Evolutionary conservation across 1,140 invertebrate genomes (phyloP), one percentile per base, ranked within the genome.

Genomic region (Lepeophtheirus salmonis): DNA sequence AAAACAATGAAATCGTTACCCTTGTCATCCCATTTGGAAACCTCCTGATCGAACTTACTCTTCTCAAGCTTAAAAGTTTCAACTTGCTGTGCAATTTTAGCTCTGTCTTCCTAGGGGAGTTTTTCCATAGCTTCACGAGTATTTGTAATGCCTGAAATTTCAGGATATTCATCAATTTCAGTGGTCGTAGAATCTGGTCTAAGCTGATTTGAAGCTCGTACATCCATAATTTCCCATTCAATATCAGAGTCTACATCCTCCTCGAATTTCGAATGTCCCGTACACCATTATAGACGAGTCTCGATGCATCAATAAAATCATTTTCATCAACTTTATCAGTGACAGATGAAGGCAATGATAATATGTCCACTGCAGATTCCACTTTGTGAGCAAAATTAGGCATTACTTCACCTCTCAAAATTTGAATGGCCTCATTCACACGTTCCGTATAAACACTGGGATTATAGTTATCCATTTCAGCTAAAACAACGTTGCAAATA

Each of bases 1-100:
- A 99, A 75, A 50, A 97, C 90, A 71, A 99, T 97, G 62, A 99
- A 96, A 70, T 98, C 95, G 70, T 99, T 99, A 61, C 94, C 94
- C 54, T 89, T 90, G 70, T 97, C 94, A 70, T 98, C 95, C 96
- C 95, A 99, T 73, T 97, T 97, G 24, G 89, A 90, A 6, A 98
- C 92, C 75, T 99, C 95, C 52, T 83, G 79, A 74, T 98, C 94
- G 70, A 99, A 92, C 64, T 92, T 95, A 63, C 87, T 78, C 73
- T 97, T 97, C 71, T 97, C 90, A 61, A 82, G 82, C 14, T 86
- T 79, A 78, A 95, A 95, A 66, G 81, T 79, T 69, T 89, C 88
- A 3, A 94, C 88, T 73, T 98, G 90, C 69, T 92, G 85, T 14
- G 94, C 80, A 71, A 99, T 99, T 73, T 96, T 92, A 67, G 91